Evolutionary conservation across 2,797 vertebrate genomes (phyloP).

Genomic region (Cyprinella venusta): DNA sequence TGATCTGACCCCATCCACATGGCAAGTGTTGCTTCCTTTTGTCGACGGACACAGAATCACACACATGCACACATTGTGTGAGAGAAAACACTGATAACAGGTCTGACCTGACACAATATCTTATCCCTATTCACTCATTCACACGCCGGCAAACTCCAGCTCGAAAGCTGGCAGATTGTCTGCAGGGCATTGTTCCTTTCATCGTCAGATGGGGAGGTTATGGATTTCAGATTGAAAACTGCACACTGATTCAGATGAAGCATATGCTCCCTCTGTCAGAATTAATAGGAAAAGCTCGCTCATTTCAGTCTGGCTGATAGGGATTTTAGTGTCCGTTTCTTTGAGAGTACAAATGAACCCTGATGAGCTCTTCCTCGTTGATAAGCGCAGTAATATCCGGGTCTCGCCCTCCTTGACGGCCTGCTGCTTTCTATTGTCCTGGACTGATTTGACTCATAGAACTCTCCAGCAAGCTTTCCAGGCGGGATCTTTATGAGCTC

Average conservation of each 20-base stretch:
- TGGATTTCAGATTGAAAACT: conserved; percentile 53
- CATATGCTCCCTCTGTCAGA: conserved; percentile 46
- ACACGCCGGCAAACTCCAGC: conserved; percentile 32
- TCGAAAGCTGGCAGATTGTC: conserved; percentile 43
- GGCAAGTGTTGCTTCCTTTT: conserved; percentile 35
- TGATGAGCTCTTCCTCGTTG: conserved; percentile 53
- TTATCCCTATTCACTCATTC: conserved; percentile 39
- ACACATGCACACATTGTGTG: background rate
- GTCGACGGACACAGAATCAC: background rate
- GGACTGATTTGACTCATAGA: conserved; percentile 45
- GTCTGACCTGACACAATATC: conserved; percentile 45
- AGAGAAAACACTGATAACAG: conserved; percentile 40
- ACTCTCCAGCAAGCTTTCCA: conserved; percentile 33
- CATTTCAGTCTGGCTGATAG: conserved; percentile 36
- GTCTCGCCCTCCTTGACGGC: conserved; percentile 30
- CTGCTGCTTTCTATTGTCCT: conserved; percentile 43
- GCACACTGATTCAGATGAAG: conserved; percentile 46
- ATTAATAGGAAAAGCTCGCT: conserved; percentile 51
- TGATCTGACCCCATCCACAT: conserved; percentile 25
- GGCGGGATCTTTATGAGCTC: conserved; percentile 13
- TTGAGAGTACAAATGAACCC: conserved; percentile 49
- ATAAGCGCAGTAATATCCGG: conserved; percentile 53
- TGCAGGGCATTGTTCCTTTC: conserved; percentile 43
- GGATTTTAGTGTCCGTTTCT: conserved; percentile 48
- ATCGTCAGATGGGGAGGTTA: conserved; percentile 48